Base-by-base conservation (phyloP, 2,797 vertebrate species). In the Ispidina lecontei region DNA sequence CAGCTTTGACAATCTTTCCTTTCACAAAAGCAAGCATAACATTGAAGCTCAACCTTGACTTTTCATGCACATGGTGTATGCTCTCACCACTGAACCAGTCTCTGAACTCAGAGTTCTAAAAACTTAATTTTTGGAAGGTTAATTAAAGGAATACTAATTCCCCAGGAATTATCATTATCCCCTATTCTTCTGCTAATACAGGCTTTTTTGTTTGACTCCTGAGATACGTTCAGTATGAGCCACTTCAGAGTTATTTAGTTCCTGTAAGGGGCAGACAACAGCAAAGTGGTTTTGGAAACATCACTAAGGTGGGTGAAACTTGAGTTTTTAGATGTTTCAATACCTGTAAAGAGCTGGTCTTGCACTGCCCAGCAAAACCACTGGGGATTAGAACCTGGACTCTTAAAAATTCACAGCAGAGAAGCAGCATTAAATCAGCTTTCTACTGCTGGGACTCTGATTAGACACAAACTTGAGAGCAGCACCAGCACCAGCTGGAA, bases 401-500 rank as follows among this genome's bases (percentile, higher is more conserved):
- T 75, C 37, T 39, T 46, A 63, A 86, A 73, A 88, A 60, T 73
- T 67, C 74, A 86, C 43, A 84, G 18, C 22, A 76, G 52, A 90
- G 37, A 43, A 76, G 26, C 5, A 29, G 25, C 46, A 46, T 76
- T 81, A 90, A 76, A 67, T 82, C 68, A 90, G 13, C 6, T 71
- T 87, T 67, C 28, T 75, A 25, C 22, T 72, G 21, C 70, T 88
- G 44, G 26, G 28, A 71, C 6, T 35, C 9, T 73, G 70, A 64
- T 91, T 72, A 88, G 79, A 81, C 37, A 46, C 35, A 60, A 91
- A 87, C 60, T 75, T 84, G 74, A 76, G 54, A 94, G 80, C 64
- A 84, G 71, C 52, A 88, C 77, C 43, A 33, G 39, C 54, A 96
- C 91, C 88, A 96, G 71, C 91, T 96, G 91, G 89, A 95, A 92